Base-by-base conservation (phyloP, 1,140 invertebrate genomes). In the Teleopsis dalmanni region DNA sequence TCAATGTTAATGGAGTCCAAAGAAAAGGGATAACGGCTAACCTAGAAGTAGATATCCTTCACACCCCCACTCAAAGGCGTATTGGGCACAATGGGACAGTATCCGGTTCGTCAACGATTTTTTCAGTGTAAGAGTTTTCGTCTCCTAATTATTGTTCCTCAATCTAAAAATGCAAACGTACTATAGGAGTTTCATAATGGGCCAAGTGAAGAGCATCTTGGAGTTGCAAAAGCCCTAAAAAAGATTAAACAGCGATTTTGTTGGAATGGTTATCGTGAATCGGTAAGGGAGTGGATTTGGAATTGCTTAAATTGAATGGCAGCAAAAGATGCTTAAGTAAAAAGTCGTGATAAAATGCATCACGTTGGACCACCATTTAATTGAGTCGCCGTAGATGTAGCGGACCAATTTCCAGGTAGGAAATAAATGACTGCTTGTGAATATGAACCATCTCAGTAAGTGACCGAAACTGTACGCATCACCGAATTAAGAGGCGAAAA, bases 391-490 rank as follows among this genome's bases (percentile, higher is more conserved):
- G 47, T 65, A 13, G 50, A 74, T 65, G 48, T 78, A 61, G 51
- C 74, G 57, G 57, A 62, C 8, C 59, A 61, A 8, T 50, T 71
- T 4, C 50, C 56, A 3, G 29, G 27, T 0, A 64, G 57, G 4
- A 1, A 47, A 66, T 46, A 59, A 55, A 47, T 72, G 69, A 52
- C 60, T 73, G 8, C 31, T 73, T 7, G 65, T 71, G 2, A 37
- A 67, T n/a, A 49, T 53, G 40, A 64, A 72, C 53, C 61, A 65
- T 50, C 75, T 75, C 48, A 73, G 59, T 6, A 75, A 71, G 48
- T 74, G 60, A 58, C 48, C 59, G 2, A 68, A 72, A 51, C 58
- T 54, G 19, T 61, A 60, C 44, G 47, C 63, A 1, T 53, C 72
- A 10, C 61, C 62, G 7, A 60, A 75, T 50, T 61, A 72, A 52